Evolutionary conservation across 2,888 invertebrate species (phyloP).

Genomic region (Spialia ferax): DNA sequence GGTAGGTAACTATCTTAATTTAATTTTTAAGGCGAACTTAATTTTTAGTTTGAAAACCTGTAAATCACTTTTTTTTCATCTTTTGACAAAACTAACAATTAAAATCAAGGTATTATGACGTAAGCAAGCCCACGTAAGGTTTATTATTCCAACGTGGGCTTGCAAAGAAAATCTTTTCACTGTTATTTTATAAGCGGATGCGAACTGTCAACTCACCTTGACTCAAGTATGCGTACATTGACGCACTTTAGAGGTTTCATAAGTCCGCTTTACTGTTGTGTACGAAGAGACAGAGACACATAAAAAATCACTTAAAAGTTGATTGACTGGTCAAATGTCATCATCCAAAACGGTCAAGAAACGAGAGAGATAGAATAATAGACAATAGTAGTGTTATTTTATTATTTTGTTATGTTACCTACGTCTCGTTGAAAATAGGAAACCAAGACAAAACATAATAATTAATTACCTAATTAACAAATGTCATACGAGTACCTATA

Average conservation of each 20-base stretch:
- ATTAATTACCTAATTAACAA: too few relatives aligned
- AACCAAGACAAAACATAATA: too few relatives aligned
- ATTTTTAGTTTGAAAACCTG: too few relatives aligned
- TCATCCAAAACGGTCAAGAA: not conserved
- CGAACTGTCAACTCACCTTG: slow-evolving; percentile 23
- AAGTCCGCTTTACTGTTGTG: not conserved
- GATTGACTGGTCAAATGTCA: not conserved
- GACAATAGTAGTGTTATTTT: too few relatives aligned
- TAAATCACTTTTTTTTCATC: not conserved
- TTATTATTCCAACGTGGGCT: slow-evolving; percentile 31
- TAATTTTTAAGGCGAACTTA: too few relatives aligned
- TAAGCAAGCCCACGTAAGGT: slow-evolving; percentile 15
- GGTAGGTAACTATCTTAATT: too few relatives aligned
- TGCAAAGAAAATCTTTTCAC: slow-evolving; percentile 29
- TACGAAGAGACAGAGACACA: not conserved
- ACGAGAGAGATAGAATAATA: too few relatives aligned
- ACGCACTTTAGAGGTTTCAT: slow-evolving; percentile 31
- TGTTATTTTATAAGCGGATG: slow-evolving; percentile 17
- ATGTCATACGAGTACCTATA: too few relatives aligned
- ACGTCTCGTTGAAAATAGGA: too few relatives aligned
- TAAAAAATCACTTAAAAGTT: not conserved
- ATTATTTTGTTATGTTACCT: too few relatives aligned
- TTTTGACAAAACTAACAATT: not conserved
- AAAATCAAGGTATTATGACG: slow-evolving; percentile 18
- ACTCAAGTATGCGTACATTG: slow-evolving; percentile 26